Conservation (phyloP, 2,113 vertebrate species). For the Grantiella picta region DNA sequence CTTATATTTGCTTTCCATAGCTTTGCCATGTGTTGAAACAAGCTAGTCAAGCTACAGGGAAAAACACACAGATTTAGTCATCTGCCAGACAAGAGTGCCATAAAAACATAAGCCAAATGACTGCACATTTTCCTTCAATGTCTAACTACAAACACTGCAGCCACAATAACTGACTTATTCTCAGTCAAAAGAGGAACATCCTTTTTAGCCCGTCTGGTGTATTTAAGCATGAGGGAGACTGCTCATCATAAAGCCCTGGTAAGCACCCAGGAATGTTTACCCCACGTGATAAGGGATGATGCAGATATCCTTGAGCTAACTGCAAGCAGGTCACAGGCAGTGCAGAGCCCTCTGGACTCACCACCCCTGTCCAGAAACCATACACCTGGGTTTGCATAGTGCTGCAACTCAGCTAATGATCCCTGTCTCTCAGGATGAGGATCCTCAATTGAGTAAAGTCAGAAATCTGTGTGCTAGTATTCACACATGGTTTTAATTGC, state of each 20-base stretch:
- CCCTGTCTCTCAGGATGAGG: background rate
- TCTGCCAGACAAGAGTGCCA: background rate
- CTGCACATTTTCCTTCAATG: conserved; percentile 24
- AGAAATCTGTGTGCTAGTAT: background rate
- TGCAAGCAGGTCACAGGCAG: background rate
- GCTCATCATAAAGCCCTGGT: background rate
- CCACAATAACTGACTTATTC: background rate
- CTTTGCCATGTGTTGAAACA: conserved; percentile 12
- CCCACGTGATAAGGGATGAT: background rate
- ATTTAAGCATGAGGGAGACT: background rate
- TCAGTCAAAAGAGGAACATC: background rate
- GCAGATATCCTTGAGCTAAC: background rate
- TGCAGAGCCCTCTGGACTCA: background rate
- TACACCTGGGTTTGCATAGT: background rate
- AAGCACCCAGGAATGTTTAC: background rate
- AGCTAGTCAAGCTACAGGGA: background rate
- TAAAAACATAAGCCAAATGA: conserved; percentile 26
- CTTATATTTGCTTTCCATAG: conserved; percentile 22
- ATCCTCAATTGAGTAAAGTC: background rate
- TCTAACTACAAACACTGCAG: background rate
- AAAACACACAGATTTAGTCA: conserved; percentile 32
- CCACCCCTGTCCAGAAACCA: background rate
- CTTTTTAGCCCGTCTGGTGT: background rate
- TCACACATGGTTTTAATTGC: background rate
- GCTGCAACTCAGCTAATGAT: background rate